Evolutionary conservation across 2,888 invertebrate species (phyloP), one percentile per base, ranked within the genome.

Genomic region (Netelia virgata): DNA sequence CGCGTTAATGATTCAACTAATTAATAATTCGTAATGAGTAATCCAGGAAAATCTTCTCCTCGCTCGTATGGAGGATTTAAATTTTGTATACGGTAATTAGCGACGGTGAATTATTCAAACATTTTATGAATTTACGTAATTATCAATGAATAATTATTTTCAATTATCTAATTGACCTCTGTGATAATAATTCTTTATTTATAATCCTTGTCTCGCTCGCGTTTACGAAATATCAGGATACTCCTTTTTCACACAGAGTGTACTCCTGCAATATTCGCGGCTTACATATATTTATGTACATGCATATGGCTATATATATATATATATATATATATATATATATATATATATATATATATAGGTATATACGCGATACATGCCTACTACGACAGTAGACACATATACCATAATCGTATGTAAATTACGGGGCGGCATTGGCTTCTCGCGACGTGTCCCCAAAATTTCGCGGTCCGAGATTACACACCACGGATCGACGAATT

Each of bases 391-490:
- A 57, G 3, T 70, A 57, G 2, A 6, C 14, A 53, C 18, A n/a
- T 41, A 57, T 57, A 53, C 75, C 80, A 74, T 91, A 92, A 92
- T 88, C 88, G 82, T 90, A 92, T 92, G 92, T 89, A 92, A 91
- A 92, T 92, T 92, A 87, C 89, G 86, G 90, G 88, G 87, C 90
- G 90, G 82, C 83, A 64, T 57, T 47, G 73, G 43, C 73, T 66
- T 53, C 75, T 61, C 83, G 80, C 57, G 50, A 88, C 89, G 88
- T 90, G 90, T 91, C 91, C 88, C 90, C 90, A 87, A 92, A 85
- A 90, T 88, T 90, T 90, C 82, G 88, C 89, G 88, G 55, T 87
- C 87, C 89, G 87, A 91, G 90, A 92, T 92, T 91, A 92, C 90
- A 91, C 90, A 89, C 90, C 89, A 88, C 86, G 86, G 87, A 57